Base-by-base conservation (phyloP, 2,113 vertebrate genomes). In the Natator depressus region DNA sequence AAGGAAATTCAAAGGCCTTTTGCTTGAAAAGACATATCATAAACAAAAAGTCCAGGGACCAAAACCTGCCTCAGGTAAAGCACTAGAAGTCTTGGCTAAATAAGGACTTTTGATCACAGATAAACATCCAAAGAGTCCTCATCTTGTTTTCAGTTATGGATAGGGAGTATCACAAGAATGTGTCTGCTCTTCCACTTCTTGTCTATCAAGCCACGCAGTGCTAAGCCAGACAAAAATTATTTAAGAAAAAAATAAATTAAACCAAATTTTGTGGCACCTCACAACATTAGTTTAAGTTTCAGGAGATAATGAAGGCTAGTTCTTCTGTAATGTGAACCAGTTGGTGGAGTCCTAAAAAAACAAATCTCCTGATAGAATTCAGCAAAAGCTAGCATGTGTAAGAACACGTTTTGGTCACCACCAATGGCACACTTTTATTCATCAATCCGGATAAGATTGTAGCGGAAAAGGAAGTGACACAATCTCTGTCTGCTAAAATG, bases 1-100 rank as follows among this genome's bases (percentile, higher is more conserved):
- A 94, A 80, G 93, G 78, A 90, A 89, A 93, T 12, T 75, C 57
- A 85, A 94, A 89, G n/a, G 57, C 81, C 22, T 85, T 82, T 54
- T 86, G 3, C 81, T 62, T 86, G 46, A 89, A 92, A 92, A 80
- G 42, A 59, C 25, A 87, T 8, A 49, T 88, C 57, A 81, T 49
- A 14, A 22, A 72, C 8, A 38, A 82, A 69, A 97, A 91, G 38
- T 91, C 85, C 75, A 57, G 47, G 29, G 87, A 88, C 69, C 46
- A 75, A 94, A 88, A 57, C 31, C 87, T 92, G 76, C 49, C 53
- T 46, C 12, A 2, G 25, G 91, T 92, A 91, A 82, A 3, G 55
- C 53, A 93, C 8, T 42, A 79, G 94, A 46, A 95, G 62, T 27
- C 38, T 47, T 78, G 42, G 22, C 42, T 78, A 47, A 78, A 4